These are phyloP conservation scores for Lomographa bimaculata DNA, from an alignment of 2,888 invertebrate genomes.

Conservation along the genomic window DNA sequence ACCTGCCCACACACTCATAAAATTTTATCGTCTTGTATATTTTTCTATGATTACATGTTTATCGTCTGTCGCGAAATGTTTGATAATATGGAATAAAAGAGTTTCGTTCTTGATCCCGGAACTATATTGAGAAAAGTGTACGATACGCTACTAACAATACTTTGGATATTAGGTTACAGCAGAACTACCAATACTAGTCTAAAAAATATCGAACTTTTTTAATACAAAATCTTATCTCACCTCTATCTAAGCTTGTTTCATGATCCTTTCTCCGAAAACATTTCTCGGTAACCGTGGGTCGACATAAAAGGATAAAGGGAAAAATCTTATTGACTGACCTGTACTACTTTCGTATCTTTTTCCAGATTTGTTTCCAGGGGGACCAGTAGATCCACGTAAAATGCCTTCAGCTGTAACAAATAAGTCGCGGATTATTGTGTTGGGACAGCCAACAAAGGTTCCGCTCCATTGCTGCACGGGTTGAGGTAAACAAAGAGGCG, in stretches of 20 bases:
- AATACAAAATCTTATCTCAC: conserved; percentile 64
- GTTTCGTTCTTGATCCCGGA: not conserved
- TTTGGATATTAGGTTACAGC: not conserved
- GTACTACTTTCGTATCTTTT: conserved; percentile 96
- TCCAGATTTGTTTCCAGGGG: conserved; percentile 97
- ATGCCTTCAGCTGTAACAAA: conserved; percentile 92
- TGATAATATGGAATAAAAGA: conserved; percentile 1
- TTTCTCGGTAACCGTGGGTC: conserved; percentile 47
- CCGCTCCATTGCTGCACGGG: conserved; percentile 23
- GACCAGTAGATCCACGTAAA: conserved; percentile 96
- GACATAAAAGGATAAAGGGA: conserved; percentile 56
- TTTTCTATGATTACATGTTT: conserved; percentile 24
- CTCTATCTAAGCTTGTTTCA: conserved; percentile 41
- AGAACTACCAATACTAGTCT: conserved; percentile 17
- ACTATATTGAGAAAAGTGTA: conserved; percentile 1
- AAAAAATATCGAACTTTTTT: conserved; percentile 52
- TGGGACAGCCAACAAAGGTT: conserved; percentile 25
- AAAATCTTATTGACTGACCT: conserved; percentile 84
- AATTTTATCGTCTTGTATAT: conserved; percentile 30
- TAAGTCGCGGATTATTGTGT: conserved; percentile 44
- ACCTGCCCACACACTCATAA: conserved; percentile 9
- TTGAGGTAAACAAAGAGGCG: conserved; percentile 30
- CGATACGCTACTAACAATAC: not conserved
- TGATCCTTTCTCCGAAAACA: conserved; percentile 56
- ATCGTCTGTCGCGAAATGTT: conserved; percentile 14